Percentiles rank a stretch among this genome's conserved stretches.
Conservation (phyloP, 2,888 invertebrate species). For the Diplazon laetatorius region DNA sequence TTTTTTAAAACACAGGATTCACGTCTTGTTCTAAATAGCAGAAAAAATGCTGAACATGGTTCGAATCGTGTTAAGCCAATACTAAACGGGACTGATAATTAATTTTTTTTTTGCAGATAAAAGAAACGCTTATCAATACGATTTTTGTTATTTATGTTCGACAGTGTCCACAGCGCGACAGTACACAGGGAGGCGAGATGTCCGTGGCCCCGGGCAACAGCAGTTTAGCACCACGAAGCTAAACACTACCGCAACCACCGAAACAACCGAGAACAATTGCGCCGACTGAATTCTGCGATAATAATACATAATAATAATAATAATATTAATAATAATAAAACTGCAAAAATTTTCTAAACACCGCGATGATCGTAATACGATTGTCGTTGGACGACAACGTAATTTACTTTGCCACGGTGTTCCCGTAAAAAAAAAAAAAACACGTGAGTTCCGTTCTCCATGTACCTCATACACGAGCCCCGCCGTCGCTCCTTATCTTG, state of each 20-base stretch:
- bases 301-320: neutral
- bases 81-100: too few species aligned
- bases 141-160: slow-evolving; percentile 71
- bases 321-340: neutral
- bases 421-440: too few species aligned
- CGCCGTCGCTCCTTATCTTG: slow-evolving; percentile 47
- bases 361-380: neutral
- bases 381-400: slow-evolving; percentile 38
- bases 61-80: too few species aligned
- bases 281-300: slow-evolving; percentile 35
- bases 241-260: slow-evolving; percentile 58
- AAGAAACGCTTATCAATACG: too few species aligned
- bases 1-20: too few species aligned
- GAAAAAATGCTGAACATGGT: too few species aligned
- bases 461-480: slow-evolving; percentile 54
- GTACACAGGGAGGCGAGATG: slow-evolving; percentile 85
- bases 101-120: slow-evolving; percentile 34
- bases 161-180: slow-evolving; percentile 85
- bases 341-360: slow-evolving; percentile 9
- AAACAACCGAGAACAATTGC: slow-evolving; percentile 22
- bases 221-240: slow-evolving; percentile 83
- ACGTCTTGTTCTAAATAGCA: too few species aligned
- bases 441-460: slow-evolving; percentile 22
- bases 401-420: slow-evolving; percentile 61
- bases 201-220: slow-evolving; percentile 84